Percentiles rank a stretch among this genome's conserved stretches.
phyloP scores from a whole-genome alignment of 2,888 invertebrate species.

The Lasioglossum lativentre region DNA sequence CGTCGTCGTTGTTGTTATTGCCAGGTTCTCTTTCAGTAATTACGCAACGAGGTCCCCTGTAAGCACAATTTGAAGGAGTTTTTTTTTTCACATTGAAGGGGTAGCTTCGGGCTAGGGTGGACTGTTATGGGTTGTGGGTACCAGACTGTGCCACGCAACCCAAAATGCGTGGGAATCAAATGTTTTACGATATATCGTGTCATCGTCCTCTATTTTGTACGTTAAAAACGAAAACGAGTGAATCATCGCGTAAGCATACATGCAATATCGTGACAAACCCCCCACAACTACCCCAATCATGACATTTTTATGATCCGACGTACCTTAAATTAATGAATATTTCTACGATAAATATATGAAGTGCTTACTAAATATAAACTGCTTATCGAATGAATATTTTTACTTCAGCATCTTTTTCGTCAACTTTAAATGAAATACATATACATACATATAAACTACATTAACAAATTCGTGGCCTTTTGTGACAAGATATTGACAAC shows the following conservation, averaged over 20 bases:
- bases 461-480: background rate
- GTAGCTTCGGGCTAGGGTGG: slow-evolving; percentile 55
- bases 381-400: background rate
- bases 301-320: background rate
- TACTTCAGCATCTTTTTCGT: background rate
- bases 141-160: slow-evolving; percentile 71
- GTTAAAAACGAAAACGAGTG: slow-evolving; percentile 40
- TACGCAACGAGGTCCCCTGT: slow-evolving; percentile 64
- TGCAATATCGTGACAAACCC: slow-evolving; percentile 16
- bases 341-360: background rate
- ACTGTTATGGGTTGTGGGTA: slow-evolving; percentile 72
- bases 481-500: background rate
- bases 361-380: background rate
- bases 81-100: slow-evolving; percentile 58
- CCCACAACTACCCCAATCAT: background rate
- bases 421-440: background rate
- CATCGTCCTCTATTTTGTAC: slow-evolving; percentile 36
- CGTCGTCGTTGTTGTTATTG: slow-evolving; percentile 61
- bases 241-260: slow-evolving; percentile 33
- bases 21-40: slow-evolving; percentile 55
- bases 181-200: slow-evolving; percentile 63
- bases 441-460: background rate
- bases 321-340: background rate
- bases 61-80: slow-evolving; percentile 52
- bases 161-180: slow-evolving; percentile 69